A percentile compares a stretch with the other conserved stretches of the same genome.
phyloP scores from a whole-genome alignment of 2,797 vertebrate genomes.

The Clarias fuscus region DNA sequence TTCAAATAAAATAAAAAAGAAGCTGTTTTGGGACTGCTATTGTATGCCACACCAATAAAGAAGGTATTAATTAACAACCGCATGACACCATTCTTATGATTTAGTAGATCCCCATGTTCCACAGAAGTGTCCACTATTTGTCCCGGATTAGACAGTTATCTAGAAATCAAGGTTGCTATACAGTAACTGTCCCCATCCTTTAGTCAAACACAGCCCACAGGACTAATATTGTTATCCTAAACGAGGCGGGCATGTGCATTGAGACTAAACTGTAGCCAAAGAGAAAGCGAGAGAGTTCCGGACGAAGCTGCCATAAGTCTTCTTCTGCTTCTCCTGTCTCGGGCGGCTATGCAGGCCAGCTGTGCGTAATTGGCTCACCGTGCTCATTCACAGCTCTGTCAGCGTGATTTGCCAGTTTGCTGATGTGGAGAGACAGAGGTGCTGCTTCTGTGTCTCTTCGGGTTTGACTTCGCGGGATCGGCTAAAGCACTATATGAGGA shows the following conservation, averaged over 20 bases:
- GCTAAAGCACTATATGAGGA: constrained; percentile 43
- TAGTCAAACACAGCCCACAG: constrained; percentile 25
- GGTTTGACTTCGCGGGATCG: constrained; percentile 55
- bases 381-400: constrained; percentile 55
- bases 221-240: constrained; percentile 47
- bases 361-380: constrained; percentile 58
- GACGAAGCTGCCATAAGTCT: constrained; percentile 32
- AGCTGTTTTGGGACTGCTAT: background rate
- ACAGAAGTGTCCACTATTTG: constrained; percentile 50
- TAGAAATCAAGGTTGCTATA: constrained; percentile 48
- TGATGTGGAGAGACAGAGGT: constrained; percentile 57
- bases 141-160: constrained; percentile 43
- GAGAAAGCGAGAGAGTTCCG: constrained; percentile 20
- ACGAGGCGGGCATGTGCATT: constrained; percentile 29
- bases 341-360: constrained; percentile 36
- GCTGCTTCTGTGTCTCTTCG: constrained; percentile 57
- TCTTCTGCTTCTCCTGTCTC: constrained; percentile 11
- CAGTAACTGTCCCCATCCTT: constrained; percentile 30
- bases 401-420: constrained; percentile 56
- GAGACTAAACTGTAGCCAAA: constrained; percentile 17
- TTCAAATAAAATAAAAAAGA: background rate
- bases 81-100: background rate
- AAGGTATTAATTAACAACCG: background rate
- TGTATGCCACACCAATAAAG: background rate
- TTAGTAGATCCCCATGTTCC: background rate